These are phyloP conservation scores for Amblyteles armatorius DNA, from an alignment of 2,888 invertebrate genomes.

Conservation along the genomic window DNA sequence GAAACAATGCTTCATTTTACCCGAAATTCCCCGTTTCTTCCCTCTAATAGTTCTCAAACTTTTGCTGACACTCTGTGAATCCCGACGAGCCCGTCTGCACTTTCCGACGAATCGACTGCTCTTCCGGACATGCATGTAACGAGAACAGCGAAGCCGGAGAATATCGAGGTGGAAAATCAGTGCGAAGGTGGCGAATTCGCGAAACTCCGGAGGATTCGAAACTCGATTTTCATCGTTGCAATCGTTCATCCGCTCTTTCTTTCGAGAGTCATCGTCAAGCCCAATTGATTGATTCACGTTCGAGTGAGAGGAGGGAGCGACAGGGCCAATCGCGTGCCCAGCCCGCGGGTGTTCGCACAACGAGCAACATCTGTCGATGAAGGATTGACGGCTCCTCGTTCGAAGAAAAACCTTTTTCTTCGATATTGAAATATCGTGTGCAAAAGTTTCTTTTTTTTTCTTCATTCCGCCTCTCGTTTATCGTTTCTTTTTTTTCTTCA, in stretches of 20 bases:
- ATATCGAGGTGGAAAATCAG: neutral
- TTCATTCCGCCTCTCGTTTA: neutral
- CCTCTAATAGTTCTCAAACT: neutral
- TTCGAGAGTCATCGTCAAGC: constrained; percentile 14
- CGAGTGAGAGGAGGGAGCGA: neutral
- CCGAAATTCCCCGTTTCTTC: neutral
- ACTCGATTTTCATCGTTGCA: constrained; percentile 41
- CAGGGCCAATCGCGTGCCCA: neutral
- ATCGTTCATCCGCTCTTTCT: constrained; percentile 13
- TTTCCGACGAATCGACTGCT: neutral
- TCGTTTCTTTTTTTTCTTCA: neutral
- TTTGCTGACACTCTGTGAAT: neutral
- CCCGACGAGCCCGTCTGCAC: neutral
- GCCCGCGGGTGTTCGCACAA: constrained; percentile 15
- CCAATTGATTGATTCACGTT: constrained; percentile 28
- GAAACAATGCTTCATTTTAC: constrained; percentile 12
- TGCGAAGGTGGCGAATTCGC: neutral
- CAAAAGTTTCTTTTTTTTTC: no score
- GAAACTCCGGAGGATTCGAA: neutral
- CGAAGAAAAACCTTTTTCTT: constrained; percentile 14
- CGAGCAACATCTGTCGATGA: constrained; percentile 15
- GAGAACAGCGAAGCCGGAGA: neutral
- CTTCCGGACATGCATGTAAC: constrained; percentile 16
- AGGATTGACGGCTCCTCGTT: constrained; percentile 2
- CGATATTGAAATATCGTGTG: no score